phyloP scores from a whole-genome alignment of 2,888 invertebrate genomes.

The Plutella xylostella region DNA sequence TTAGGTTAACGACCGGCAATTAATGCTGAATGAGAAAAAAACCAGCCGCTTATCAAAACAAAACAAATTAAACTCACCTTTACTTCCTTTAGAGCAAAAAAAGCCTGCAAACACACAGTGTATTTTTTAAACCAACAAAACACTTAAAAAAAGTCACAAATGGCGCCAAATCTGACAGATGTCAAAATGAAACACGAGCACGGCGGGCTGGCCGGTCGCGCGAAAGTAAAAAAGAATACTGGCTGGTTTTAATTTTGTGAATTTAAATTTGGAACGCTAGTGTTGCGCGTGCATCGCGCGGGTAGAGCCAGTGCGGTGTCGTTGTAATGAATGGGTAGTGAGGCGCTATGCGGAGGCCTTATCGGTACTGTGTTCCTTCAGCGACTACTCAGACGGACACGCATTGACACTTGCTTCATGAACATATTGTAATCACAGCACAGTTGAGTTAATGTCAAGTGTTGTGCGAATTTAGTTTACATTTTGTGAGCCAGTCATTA shows the following conservation, averaged over 20 bases:
- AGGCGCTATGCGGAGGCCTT: conserved; percentile 55
- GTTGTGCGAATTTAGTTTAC: no score
- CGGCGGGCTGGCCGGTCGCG: conserved; percentile 13
- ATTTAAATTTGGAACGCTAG: conserved; percentile 33
- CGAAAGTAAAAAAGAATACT: conserved; percentile 7
- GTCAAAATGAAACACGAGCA: conserved; percentile 19
- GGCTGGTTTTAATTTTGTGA: conserved; percentile 15
- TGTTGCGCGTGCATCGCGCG: conserved; percentile 50
- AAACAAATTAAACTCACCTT: conserved; percentile 23
- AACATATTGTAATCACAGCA: no score
- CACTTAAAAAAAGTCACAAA: conserved; percentile 27
- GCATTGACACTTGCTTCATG: background rate
- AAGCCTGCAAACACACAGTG: conserved; percentile 17
- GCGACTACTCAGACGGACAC: background rate
- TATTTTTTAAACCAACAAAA: conserved; percentile 22
- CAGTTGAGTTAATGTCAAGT: no score
- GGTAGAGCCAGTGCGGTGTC: conserved; percentile 38
- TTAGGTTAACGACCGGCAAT: background rate
- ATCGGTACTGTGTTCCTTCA: conserved; percentile 44
- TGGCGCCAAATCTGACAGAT: conserved; percentile 36
- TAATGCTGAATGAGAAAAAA: background rate
- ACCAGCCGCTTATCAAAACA: conserved; percentile 5
- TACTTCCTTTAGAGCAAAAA: conserved; percentile 9
- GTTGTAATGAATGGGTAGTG: conserved; percentile 59
- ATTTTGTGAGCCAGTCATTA: no score